A percentile compares a stretch with the other conserved stretches of the same genome.
phyloP scores from a whole-genome alignment of 2,888 invertebrate species.

The Odontomyia ornata region DNA sequence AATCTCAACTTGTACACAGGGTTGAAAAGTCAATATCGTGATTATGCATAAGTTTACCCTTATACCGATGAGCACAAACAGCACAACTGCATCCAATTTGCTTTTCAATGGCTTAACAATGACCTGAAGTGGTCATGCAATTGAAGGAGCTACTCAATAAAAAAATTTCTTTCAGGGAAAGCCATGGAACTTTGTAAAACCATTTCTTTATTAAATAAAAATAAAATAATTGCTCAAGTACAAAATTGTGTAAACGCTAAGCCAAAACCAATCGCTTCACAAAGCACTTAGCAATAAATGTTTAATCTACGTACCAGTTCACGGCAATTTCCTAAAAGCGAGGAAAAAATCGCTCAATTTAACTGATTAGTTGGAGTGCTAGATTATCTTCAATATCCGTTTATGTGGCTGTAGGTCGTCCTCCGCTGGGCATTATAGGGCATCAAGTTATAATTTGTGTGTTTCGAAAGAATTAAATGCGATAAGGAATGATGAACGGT shows the following conservation, averaged over 20 bases:
- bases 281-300: neutral
- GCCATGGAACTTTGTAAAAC: no score
- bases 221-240: neutral
- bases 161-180: no score
- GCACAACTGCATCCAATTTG: no score
- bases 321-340: neutral
- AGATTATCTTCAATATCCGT: constrained; percentile 30
- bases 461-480: constrained; percentile 8
- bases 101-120: no score
- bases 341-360: constrained; percentile 28
- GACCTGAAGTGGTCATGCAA: no score
- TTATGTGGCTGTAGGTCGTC: neutral
- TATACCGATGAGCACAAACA: no score
- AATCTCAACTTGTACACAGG: no score
- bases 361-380: constrained; percentile 39
- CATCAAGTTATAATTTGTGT: constrained; percentile 10
- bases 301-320: neutral
- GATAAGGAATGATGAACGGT: no score
- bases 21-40: no score
- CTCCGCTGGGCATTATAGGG: neutral
- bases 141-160: no score
- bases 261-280: neutral
- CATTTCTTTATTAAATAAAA: no score
- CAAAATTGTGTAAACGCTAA: constrained; percentile 18
- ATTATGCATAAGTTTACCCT: no score